Percentiles rank a stretch among this genome's conserved stretches.
Evolutionary conservation across 2,113 vertebrate genomes (phyloP).

Genomic region (Herpetotheres cachinnans): DNA sequence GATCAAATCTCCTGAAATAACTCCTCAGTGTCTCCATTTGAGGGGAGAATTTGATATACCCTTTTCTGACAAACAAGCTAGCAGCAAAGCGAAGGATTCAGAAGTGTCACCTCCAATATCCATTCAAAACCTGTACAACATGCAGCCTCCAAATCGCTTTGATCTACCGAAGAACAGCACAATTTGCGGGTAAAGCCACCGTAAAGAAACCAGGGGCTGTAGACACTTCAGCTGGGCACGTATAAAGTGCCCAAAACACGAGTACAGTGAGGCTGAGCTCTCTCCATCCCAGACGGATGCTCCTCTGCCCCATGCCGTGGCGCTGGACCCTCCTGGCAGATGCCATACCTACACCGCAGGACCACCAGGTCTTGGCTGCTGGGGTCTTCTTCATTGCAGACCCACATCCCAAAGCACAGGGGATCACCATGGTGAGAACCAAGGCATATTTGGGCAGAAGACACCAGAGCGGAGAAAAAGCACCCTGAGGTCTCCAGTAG

Average conservation of each 20-base stretch:
- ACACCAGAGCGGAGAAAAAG: not conserved
- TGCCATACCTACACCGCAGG: not conserved
- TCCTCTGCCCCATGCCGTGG: accelerated
- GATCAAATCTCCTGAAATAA: not conserved
- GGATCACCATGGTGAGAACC: not conserved
- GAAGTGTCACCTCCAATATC: constrained; percentile 4
- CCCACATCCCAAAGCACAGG: not conserved
- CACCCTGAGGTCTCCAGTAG: not conserved
- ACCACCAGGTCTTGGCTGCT: not conserved
- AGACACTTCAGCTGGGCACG: not conserved
- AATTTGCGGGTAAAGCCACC: not conserved
- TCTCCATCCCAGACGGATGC: not conserved
- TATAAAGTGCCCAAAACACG: accelerated
- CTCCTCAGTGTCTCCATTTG: not conserved
- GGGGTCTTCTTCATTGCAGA: not conserved
- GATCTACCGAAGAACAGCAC: not conserved
- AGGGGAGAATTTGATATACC: not conserved
- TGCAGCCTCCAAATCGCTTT: not conserved
- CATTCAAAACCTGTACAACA: not conserved
- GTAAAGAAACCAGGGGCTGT: not conserved
- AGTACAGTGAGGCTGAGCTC: not conserved
- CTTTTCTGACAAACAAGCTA: not conserved
- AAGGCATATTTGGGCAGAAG: not conserved
- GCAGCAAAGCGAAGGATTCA: not conserved
- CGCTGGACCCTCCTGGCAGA: not conserved